A percentile compares a stretch with the other conserved stretches of the same genome.
Conservation (phyloP, 2,113 vertebrate genomes). For the Myiagra hebetior region DNA sequence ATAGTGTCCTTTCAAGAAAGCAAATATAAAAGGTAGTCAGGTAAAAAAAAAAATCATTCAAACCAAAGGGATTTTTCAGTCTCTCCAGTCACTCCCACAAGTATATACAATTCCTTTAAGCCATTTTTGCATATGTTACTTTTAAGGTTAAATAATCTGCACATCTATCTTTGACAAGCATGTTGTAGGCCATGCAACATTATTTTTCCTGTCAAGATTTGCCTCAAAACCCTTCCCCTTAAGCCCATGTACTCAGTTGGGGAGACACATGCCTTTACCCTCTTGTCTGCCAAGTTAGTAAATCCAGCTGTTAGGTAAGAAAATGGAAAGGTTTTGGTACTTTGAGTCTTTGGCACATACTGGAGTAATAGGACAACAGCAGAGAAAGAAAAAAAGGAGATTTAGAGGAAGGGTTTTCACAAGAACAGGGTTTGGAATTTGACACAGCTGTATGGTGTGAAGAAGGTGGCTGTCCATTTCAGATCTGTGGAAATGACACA, state of each 20-base stretch:
- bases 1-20: background rate
- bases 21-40: background rate
- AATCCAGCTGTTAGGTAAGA: background rate
- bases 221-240: background rate
- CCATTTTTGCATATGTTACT: background rate
- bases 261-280: background rate
- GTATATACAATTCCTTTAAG: background rate
- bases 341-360: background rate
- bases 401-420: background rate
- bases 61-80: background rate
- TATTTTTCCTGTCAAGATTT: background rate
- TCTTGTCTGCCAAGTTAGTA: background rate
- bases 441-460: background rate
- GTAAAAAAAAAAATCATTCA: background rate
- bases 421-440: background rate
- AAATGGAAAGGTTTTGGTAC: background rate
- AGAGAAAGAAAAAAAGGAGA: background rate
- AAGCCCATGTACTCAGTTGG: background rate
- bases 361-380: background rate
- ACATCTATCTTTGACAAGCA: background rate
- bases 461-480: background rate
- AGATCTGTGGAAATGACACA: background rate
- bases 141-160: background rate
- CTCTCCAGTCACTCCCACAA: background rate
- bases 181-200: background rate